Percentiles rank a stretch among this genome's conserved stretches.
Evolutionary conservation across 2,888 invertebrate genomes (phyloP).

Genomic region (Cryptosula pallasiana): DNA sequence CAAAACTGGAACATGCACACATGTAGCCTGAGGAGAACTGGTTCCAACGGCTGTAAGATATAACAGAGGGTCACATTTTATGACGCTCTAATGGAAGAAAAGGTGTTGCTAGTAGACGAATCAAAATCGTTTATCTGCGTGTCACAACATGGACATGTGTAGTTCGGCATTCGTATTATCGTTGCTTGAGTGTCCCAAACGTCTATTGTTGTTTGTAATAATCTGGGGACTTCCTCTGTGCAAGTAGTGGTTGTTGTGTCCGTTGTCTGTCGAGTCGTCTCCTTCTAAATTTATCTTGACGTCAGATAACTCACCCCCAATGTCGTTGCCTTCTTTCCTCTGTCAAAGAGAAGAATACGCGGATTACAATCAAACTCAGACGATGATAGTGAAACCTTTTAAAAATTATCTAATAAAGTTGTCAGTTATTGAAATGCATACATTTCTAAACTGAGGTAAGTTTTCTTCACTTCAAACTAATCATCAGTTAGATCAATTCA

Average conservation of each 20-base stretch:
- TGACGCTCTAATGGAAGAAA: neutral
- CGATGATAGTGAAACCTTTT: no score
- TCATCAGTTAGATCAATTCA: no score
- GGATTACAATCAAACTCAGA: no score
- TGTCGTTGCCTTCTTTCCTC: neutral
- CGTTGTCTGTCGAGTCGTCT: conserved; percentile 7
- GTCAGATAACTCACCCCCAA: conserved; percentile 16
- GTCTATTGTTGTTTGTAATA: neutral
- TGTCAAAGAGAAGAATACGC: no score
- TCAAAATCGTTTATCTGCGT: neutral
- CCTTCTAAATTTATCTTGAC: neutral
- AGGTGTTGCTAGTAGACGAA: neutral
- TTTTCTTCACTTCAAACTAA: no score
- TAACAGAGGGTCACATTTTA: no score
- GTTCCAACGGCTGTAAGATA: no score
- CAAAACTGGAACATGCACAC: no score
- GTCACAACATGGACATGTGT: conserved; percentile 21
- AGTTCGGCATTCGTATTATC: conserved; percentile 4
- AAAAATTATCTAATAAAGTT: no score
- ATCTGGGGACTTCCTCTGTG: conserved; percentile 3
- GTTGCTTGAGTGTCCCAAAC: conserved; percentile 6
- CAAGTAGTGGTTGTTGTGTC: conserved; percentile 6
- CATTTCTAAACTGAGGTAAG: no score
- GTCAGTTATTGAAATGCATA: no score
- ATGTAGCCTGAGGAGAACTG: no score